Evolutionary conservation across 2,888 invertebrate genomes (phyloP).

Genomic region (Eledone cirrhosa): DNA sequence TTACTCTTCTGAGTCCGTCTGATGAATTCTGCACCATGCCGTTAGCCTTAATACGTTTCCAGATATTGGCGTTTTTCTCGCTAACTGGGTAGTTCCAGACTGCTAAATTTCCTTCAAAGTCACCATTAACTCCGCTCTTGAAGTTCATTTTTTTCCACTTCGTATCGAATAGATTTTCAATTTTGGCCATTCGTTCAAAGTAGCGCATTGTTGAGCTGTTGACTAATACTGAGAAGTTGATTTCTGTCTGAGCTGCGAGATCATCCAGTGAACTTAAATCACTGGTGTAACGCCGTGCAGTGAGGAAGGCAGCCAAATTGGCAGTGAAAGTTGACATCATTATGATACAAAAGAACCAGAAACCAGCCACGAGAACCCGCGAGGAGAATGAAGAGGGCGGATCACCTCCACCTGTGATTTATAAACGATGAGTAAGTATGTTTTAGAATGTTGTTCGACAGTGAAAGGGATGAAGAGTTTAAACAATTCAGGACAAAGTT

Average conservation of each 20-base stretch:
- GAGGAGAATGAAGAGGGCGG: slow-evolving; percentile 40
- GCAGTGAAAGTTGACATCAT: slow-evolving; percentile 54
- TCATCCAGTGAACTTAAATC: slow-evolving; percentile 89
- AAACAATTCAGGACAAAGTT: no score
- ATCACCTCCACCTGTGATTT: slow-evolving; percentile 39
- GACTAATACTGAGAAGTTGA: slow-evolving; percentile 39
- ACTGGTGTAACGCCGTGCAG: slow-evolving; percentile 72
- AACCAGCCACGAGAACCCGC: slow-evolving; percentile 43
- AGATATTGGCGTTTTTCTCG: slow-evolving; percentile 88
- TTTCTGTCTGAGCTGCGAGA: slow-evolving; percentile 64
- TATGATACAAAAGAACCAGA: slow-evolving; percentile 48
- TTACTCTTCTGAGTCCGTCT: slow-evolving; percentile 79
- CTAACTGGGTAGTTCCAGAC: slow-evolving; percentile 81
- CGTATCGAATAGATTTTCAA: slow-evolving; percentile 44
- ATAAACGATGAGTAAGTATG: no score
- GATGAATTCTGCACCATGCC: slow-evolving; percentile 76
- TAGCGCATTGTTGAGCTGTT: slow-evolving; percentile 42
- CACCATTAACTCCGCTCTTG: slow-evolving; percentile 32
- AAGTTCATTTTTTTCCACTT: slow-evolving; percentile 48
- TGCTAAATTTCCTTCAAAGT: slow-evolving; percentile 38
- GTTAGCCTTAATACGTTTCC: slow-evolving; percentile 82
- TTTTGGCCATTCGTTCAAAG: slow-evolving; percentile 45
- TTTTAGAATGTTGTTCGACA: no score
- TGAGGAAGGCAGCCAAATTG: slow-evolving; percentile 83
- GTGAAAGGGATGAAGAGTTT: no score